These are phyloP conservation scores for Trichopria drosophilae DNA, from an alignment of 2,888 invertebrate species.

Conservation along the genomic window DNA sequence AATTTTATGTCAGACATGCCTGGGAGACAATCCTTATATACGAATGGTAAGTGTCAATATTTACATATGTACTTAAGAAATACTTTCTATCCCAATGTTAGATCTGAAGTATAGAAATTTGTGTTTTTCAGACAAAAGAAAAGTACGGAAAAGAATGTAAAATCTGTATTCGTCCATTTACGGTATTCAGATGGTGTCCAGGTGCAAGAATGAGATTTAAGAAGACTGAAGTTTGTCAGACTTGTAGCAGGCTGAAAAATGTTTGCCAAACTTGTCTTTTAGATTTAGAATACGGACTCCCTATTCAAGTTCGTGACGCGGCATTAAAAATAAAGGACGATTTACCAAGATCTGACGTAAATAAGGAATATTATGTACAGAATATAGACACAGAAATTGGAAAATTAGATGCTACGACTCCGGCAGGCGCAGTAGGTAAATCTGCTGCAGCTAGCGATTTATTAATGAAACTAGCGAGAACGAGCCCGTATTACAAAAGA, in stretches of 20 bases:
- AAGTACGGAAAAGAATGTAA: constrained; percentile 95
- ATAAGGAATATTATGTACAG: constrained; percentile 92
- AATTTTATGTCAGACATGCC: constrained; percentile 92
- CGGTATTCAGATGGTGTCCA: constrained; percentile 95
- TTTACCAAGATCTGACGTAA: constrained; percentile 90
- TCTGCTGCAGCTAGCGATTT: constrained; percentile 80
- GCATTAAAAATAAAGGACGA: constrained; percentile 89
- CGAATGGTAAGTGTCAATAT: constrained; percentile 75
- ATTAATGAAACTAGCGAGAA: constrained; percentile 83
- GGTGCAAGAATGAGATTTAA: constrained; percentile 94
- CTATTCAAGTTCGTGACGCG: constrained; percentile 87
- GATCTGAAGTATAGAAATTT: background rate
- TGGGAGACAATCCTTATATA: constrained; percentile 95
- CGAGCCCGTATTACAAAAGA: constrained; percentile 92
- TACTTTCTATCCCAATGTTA: no score
- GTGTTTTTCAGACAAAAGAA: constrained; percentile 79
- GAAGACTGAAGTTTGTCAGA: constrained; percentile 95
- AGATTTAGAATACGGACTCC: constrained; percentile 88
- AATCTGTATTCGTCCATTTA: constrained; percentile 91
- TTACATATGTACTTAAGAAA: no score
- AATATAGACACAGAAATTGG: constrained; percentile 81
- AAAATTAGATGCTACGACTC: constrained; percentile 55
- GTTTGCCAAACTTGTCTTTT: constrained; percentile 94
- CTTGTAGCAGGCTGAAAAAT: constrained; percentile 91
- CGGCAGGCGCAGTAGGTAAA: constrained; percentile 68